phyloP scores from a whole-genome alignment of 2,888 invertebrate species.

The Pherbina coryleti region DNA sequence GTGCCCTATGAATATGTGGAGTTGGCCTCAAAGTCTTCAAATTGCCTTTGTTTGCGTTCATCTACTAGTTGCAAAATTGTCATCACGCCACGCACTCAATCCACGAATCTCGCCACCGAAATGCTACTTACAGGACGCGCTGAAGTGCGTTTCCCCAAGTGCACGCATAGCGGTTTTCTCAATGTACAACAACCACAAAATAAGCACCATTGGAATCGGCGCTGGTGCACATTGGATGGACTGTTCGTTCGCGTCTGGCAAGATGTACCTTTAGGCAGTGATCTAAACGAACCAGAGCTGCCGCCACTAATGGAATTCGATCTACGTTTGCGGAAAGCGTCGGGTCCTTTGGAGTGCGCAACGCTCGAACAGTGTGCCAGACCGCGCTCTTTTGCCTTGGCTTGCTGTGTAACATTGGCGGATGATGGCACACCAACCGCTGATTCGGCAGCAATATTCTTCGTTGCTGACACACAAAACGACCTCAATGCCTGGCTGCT shows the following conservation, averaged over 20 bases:
- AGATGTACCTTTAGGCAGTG: slow-evolving; percentile 68
- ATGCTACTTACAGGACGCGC: slow-evolving; percentile 58
- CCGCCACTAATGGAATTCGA: slow-evolving; percentile 65
- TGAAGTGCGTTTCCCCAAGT: slow-evolving; percentile 58
- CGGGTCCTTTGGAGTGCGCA: slow-evolving; percentile 61
- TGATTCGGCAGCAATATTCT: slow-evolving; percentile 53
- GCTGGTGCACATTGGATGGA: slow-evolving; percentile 72
- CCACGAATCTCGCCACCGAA: slow-evolving; percentile 58
- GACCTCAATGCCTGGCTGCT: slow-evolving; percentile 70
- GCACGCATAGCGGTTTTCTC: slow-evolving; percentile 69
- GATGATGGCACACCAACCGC: neutral
- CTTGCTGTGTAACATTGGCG: neutral
- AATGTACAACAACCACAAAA: slow-evolving; percentile 70
- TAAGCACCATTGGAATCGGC: slow-evolving; percentile 71
- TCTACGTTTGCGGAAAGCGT: slow-evolving; percentile 63
- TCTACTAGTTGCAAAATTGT: slow-evolving; percentile 54
- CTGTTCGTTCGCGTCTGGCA: slow-evolving; percentile 71
- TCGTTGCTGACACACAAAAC: slow-evolving; percentile 70
- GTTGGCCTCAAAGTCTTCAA: slow-evolving; percentile 45
- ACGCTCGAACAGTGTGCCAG: slow-evolving; percentile 71
- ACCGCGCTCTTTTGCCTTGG: slow-evolving; percentile 65
- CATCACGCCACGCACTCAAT: slow-evolving; percentile 53
- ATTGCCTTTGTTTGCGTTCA: slow-evolving; percentile 58
- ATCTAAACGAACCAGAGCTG: slow-evolving; percentile 44
- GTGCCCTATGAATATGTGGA: slow-evolving; percentile 59